Evolutionary conservation across 2,797 vertebrate species (phyloP).

Genomic region (Gallinago solitaria): DNA sequence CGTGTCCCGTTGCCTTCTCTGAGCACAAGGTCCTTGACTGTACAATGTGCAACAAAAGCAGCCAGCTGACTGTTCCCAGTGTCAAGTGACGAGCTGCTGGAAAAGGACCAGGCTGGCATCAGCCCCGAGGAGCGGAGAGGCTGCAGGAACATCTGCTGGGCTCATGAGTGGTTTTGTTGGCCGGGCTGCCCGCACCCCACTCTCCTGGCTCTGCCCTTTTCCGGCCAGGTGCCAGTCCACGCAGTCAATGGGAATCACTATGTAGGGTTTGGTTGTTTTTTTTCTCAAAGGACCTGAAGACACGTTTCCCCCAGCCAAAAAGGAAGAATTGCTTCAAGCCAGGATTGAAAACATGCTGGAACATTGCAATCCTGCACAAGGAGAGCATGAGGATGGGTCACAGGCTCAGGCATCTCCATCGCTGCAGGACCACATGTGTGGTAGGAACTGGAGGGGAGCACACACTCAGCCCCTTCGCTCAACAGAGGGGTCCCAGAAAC

Average conservation of each 20-base stretch:
- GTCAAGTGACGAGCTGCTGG: conserved; percentile 52
- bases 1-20: background rate
- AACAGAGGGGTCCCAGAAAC: background rate
- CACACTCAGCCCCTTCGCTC: accelerated
- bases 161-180: background rate
- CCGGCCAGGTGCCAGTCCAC: conserved; percentile 4
- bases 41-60: conserved; percentile 2
- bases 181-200: background rate
- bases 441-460: background rate
- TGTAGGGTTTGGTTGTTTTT: background rate
- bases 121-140: background rate
- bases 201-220: background rate
- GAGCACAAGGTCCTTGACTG: background rate
- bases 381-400: accelerated
- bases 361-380: background rate
- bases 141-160: conserved; percentile 67
- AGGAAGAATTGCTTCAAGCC: background rate
- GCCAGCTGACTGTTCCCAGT: conserved; percentile 15
- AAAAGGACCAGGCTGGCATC: conserved; percentile 34
- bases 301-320: background rate
- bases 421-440: background rate
- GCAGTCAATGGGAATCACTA: background rate
- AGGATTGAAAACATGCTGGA: background rate
- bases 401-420: background rate
- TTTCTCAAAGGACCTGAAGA: background rate